phyloP scores from a whole-genome alignment of 2,113 vertebrate species.

The Cheilinus undulatus region DNA sequence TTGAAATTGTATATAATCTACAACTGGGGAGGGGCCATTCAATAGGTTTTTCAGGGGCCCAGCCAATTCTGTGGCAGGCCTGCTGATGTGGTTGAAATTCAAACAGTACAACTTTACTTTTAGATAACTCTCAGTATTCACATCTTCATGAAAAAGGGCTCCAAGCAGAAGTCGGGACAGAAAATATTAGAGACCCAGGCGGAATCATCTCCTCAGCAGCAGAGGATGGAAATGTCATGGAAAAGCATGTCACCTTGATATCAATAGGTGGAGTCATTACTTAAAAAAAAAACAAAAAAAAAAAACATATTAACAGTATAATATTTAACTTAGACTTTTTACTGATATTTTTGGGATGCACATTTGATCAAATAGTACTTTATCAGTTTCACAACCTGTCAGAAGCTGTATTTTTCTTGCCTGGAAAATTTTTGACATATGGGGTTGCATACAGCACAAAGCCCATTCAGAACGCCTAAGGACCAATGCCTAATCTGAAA shows the following conservation, averaged over 20 bases:
- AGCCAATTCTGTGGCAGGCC: too few species aligned
- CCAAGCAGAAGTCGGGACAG: slow-evolving; percentile 37
- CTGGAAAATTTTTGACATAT: too few species aligned
- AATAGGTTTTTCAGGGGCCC: too few species aligned
- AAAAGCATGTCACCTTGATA: too few species aligned
- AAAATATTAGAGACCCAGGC: slow-evolving; percentile 31
- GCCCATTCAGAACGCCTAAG: too few species aligned
- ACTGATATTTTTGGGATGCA: not conserved
- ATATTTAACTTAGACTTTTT: slow-evolving; percentile 16
- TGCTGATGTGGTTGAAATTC: not conserved
- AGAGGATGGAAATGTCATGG: slow-evolving; percentile 66
- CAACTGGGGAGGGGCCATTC: too few species aligned
- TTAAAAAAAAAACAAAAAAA: slow-evolving; percentile 21
- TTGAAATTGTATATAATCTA: too few species aligned
- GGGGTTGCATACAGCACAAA: too few species aligned
- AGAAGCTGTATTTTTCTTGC: too few species aligned
- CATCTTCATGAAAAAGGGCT: slow-evolving; percentile 59
- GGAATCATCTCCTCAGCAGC: slow-evolving; percentile 48
- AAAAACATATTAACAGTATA: not conserved
- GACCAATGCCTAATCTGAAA: too few species aligned
- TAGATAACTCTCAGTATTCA: not conserved
- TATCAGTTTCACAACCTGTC: not conserved
- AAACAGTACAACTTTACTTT: not conserved
- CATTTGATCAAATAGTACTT: slow-evolving; percentile 7
- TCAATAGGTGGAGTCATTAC: slow-evolving; percentile 14